These are phyloP conservation scores for Operophtera brumata DNA, from an alignment of 2,888 invertebrate species.

Conservation along the genomic window DNA sequence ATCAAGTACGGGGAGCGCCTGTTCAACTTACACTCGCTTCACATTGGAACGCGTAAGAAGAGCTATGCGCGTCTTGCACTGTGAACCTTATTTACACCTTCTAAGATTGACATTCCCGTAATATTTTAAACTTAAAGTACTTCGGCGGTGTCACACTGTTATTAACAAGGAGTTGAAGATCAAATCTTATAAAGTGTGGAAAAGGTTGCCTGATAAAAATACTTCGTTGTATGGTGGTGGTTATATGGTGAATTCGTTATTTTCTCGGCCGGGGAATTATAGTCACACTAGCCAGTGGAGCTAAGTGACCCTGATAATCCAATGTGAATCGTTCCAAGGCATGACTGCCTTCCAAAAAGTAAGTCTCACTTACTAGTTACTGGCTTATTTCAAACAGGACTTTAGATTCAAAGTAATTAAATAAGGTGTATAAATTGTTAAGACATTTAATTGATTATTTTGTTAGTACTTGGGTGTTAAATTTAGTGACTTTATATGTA, in stretches of 20 bases:
- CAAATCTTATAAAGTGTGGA: too few relatives aligned
- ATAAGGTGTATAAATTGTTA: conserved; percentile 4
- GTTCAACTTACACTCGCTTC: neutral
- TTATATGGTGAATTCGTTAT: too few relatives aligned
- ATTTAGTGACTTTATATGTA: too few relatives aligned
- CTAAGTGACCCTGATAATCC: too few relatives aligned
- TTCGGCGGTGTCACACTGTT: too few relatives aligned
- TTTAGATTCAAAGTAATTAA: neutral
- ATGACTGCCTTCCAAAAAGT: neutral
- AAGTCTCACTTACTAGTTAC: neutral
- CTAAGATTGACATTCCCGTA: neutral
- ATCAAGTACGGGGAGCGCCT: neutral
- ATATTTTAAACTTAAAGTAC: neutral
- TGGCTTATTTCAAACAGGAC: too few relatives aligned
- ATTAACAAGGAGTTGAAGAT: too few relatives aligned
- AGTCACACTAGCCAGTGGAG: too few relatives aligned
- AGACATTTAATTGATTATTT: neutral
- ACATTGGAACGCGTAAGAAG: neutral
- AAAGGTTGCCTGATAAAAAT: too few relatives aligned
- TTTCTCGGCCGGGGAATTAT: too few relatives aligned
- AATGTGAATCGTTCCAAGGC: too few relatives aligned
- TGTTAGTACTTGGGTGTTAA: neutral
- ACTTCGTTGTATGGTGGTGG: too few relatives aligned
- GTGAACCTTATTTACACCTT: neutral
- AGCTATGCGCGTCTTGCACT: neutral